Base-by-base conservation (phyloP, 2,888 invertebrate species). In the Eurytoma californica region DNA sequence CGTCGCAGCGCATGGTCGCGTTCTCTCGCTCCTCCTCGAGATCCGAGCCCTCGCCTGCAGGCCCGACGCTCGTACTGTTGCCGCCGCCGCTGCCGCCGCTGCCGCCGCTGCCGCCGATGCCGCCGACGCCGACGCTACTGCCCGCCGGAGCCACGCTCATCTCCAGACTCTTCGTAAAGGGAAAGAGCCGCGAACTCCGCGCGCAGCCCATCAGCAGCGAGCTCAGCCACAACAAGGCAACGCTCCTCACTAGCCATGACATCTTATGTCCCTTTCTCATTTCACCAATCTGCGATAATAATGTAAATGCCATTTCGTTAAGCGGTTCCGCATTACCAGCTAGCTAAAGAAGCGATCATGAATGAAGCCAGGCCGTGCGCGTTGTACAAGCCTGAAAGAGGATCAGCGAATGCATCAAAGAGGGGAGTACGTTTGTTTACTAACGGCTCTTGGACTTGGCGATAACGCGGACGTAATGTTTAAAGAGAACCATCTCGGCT, bases 1-100 rank as follows among this genome's bases (percentile, higher is more conserved):
- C 93, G 84, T 93, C 93, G 90, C 95, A 95, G 65, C 90, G 87
- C 87, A 90, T 91, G 30, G 80, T 83, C 70, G 80, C 82, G 55
- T 77, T 67, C 39, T 51, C 63, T 24, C 57, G 18, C n/a, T 5
- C 24, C 20, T 60, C 58, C 20, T 76, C 74, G 55, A 51, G 47
- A 4, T 55, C 60, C 20, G 57, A 49, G 49, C 20, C 24, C 47
- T 75, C 58, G 63, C 14, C 9, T 16, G n/a, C 58, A 30, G 12
- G 9, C 30, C 1, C 24, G 55, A 24, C 24, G 24, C 24, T 16
- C 16, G 16, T n/a, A n/a, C 3, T 9, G 61, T 4, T 20, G 49
- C n/a, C 58, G 39, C 30, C 63, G 60, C 16, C 24, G 16, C 30
- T 18, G 39, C 66, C 47, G 51, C 24, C 61, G 24, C n/a, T 66